Base-by-base conservation (phyloP, 2,888 invertebrate genomes). In the Polyploca ridens region DNA sequence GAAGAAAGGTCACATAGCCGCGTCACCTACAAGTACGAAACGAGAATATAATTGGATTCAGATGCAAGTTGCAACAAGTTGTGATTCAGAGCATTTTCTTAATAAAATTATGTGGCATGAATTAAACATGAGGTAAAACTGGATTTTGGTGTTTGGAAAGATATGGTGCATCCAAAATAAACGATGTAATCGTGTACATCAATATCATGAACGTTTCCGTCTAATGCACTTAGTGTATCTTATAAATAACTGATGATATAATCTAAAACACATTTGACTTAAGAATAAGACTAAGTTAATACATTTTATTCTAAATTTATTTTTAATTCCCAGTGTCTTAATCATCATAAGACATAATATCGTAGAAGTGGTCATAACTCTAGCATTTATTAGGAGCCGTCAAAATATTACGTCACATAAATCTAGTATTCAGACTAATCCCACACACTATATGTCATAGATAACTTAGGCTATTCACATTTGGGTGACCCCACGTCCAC, bases 1-100 rank as follows among this genome's bases (percentile, higher is more conserved):
- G 96, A 96, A 8, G 98, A 97, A 67, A 99, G 94, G 93, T 99
- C 99, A 93, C 99, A 99, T 49, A 99, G 94, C 82, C 99, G 95
- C 35, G 99, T 99, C 72, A 99, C 98, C 96, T 96, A 79, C 0
- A 49, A 46, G 6, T 5, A 1, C 44, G 5, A 46, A 46, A 46
- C n/a, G 7, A 6, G 66, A 62, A 33, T 54, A 66, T 49, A 33
- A 62, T 33, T 46, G 33, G 46, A 33, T 19, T 19, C 35, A 35
- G 59, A 6, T 61, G 41, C 41, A 61, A 19, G 61, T 61, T 41
- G 41, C 41, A 41, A 44, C 16, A 41, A 2, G 61, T 27, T 61
- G 54, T 14, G 61, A 41, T 11, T 61, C 41, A 61, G 33, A 10
- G 38, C 41, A 13, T 33, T 33, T 58, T 33, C 8, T 35, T 13